Percentiles rank a stretch among this genome's conserved stretches.
Evolutionary conservation across 2,113 vertebrate genomes (phyloP).

Genomic region (Anarrhichthys ocellatus): DNA sequence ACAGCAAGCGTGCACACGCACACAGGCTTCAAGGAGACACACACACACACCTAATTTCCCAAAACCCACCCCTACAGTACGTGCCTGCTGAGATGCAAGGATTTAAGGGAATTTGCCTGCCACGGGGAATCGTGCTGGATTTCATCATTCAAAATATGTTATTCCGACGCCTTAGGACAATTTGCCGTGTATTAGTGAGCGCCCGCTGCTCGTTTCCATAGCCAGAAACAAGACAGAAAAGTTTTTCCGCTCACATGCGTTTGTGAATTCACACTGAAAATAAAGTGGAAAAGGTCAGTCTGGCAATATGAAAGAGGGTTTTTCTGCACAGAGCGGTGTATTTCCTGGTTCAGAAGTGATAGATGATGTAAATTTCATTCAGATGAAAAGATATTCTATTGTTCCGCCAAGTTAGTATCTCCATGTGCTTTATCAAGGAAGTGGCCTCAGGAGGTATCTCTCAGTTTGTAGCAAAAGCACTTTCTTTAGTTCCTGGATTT

Average conservation of each 20-base stretch:
- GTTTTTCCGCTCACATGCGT: slow-evolving; percentile 50
- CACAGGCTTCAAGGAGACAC: neutral
- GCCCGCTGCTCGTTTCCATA: slow-evolving; percentile 48
- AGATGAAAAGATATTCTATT: slow-evolving; percentile 61
- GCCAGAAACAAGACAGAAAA: slow-evolving; percentile 63
- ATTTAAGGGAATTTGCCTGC: slow-evolving; percentile 73
- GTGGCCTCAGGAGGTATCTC: slow-evolving; percentile 35
- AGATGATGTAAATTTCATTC: slow-evolving; percentile 63
- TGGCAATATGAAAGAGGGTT: slow-evolving; percentile 40
- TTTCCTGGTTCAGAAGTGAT: slow-evolving; percentile 56
- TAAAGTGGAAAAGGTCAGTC: slow-evolving; percentile 61
- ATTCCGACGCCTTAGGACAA: slow-evolving; percentile 70
- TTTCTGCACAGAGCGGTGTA: slow-evolving; percentile 45
- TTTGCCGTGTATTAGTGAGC: slow-evolving; percentile 61
- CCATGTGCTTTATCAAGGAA: slow-evolving; percentile 46
- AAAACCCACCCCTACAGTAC: slow-evolving; percentile 50
- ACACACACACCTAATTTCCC: slow-evolving; percentile 56
- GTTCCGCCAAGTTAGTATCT: slow-evolving; percentile 34
- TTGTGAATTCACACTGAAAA: slow-evolving; percentile 45
- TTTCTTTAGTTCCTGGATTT: slow-evolving; percentile 38
- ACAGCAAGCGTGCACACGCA: slow-evolving; percentile 49
- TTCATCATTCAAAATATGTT: slow-evolving; percentile 76
- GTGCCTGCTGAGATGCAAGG: slow-evolving; percentile 67
- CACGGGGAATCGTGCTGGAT: slow-evolving; percentile 65
- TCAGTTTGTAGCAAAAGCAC: slow-evolving; percentile 21